Conservation (phyloP, 2,888 invertebrate species). For the Callyntrura sp. region DNA sequence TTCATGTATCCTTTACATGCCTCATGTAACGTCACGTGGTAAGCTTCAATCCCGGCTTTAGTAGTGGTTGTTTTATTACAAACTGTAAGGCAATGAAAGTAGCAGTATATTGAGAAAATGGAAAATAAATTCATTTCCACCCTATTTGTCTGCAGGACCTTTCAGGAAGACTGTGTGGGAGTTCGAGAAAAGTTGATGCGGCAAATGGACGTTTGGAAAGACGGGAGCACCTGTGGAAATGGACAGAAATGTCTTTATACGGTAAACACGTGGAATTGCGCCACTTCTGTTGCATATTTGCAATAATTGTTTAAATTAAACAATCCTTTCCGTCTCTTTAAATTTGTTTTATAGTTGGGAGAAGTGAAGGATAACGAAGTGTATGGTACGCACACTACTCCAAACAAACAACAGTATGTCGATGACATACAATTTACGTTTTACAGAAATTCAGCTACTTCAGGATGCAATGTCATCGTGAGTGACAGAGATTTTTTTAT, state of each 20-base stretch:
- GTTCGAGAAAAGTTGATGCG: slow-evolving; percentile 80
- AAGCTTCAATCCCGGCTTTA: slow-evolving; percentile 42
- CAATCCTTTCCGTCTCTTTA: no score
- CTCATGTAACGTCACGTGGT: slow-evolving; percentile 83
- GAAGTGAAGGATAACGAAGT: slow-evolving; percentile 78
- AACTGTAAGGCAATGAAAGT: no score
- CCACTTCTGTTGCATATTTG: no score
- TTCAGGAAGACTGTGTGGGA: slow-evolving; percentile 80
- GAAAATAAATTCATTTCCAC: no score
- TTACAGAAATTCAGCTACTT: slow-evolving; percentile 78
- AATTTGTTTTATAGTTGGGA: slow-evolving; percentile 50
- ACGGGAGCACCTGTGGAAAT: slow-evolving; percentile 82
- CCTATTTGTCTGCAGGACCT: slow-evolving; percentile 78
- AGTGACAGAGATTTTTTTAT: slow-evolving; percentile 61
- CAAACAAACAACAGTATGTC: slow-evolving; percentile 82
- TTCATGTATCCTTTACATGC: slow-evolving; percentile 83
- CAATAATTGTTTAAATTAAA: no score
- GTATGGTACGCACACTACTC: slow-evolving; percentile 84
- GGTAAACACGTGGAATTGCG: slow-evolving; percentile 69
- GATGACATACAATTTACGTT: slow-evolving; percentile 84
- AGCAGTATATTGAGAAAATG: no score
- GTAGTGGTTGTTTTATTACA: no score
- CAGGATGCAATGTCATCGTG: slow-evolving; percentile 84
- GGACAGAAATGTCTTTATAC: slow-evolving; percentile 84
- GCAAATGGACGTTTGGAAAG: slow-evolving; percentile 84